Base-by-base conservation (phyloP, 1,140 invertebrate genomes). In the Hesperophylax magnus region DNA sequence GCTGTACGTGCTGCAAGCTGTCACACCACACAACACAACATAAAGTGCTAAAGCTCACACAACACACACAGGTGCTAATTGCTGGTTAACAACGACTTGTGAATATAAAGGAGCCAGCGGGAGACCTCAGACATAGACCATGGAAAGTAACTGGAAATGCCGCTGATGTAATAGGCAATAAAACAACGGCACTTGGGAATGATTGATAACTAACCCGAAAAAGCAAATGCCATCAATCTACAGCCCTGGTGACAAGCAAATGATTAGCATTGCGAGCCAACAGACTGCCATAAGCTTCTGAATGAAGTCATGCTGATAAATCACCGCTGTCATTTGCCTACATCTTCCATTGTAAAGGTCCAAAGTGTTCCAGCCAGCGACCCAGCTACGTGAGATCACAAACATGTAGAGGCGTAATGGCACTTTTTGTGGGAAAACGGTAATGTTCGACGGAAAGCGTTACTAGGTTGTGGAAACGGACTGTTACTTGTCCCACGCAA, bases 1-100 rank as follows among this genome's bases (percentile, higher is more conserved):
- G 86, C 88, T 89, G 86, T 88, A 90, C 85, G 88, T 90, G 88
- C 91, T 92, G 90, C 90, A 90, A 85, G 92, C 92, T 93, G 91
- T 89, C 90, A 88, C 87, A 89, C 85, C 74, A 79, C 84, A 85
- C 58, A 82, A 86, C 81, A 86, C 80, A 84, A 84, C 85, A 87
- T 86, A 89, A 87, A 89, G 86, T 87, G 88, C 87, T 77, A 63
- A 65, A 56, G 52, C 53, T 79, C 61, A 58, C 27, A 71, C 67
- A 71, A 14, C 20, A 71, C 27, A 71, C 39, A 71, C 67, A 71
- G 31, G 67, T 71, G 67, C 67, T 52, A 71, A 53, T 71, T 71
- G 67, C 67, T 18, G 67, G 67, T 71, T 71, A 71, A 22, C 67
- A 71, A 71, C 14, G 39, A 31, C 56, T 47, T 24, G 63, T 71